A percentile compares a stretch with the other conserved stretches of the same genome.
phyloP scores from a whole-genome alignment of 2,113 vertebrate genomes.

The Erythrolamprus reginae region DNA sequence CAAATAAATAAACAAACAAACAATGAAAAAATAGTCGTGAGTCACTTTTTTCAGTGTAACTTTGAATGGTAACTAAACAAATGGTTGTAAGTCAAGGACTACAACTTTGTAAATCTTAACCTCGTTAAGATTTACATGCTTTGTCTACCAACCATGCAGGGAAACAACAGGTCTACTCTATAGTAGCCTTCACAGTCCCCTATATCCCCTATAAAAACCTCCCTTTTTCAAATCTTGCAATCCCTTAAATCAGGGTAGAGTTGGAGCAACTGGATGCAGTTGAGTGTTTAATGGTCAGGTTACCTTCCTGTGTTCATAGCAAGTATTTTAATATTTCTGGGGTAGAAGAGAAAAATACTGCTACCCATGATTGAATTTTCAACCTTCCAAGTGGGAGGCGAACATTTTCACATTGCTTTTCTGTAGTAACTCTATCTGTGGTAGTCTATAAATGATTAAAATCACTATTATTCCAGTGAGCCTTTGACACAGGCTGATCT shows the following conservation, averaged over 20 bases:
- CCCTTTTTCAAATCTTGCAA: background rate
- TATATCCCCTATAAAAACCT: background rate
- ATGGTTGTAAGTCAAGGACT: background rate
- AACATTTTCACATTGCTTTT: background rate
- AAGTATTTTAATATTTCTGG: background rate
- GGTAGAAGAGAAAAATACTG: background rate
- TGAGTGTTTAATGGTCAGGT: background rate
- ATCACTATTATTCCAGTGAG: background rate
- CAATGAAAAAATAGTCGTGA: background rate
- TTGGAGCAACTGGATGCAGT: background rate
- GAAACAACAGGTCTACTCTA: background rate
- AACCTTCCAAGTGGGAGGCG: background rate
- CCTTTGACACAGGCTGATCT: background rate
- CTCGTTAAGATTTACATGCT: background rate
- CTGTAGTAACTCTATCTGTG: background rate
- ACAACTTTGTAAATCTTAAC: background rate
- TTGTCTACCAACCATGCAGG: background rate
- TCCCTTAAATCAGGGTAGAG: no score
- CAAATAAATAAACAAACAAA: no score
- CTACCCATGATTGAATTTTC: background rate
- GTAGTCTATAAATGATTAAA: background rate
- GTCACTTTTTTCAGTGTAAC: background rate
- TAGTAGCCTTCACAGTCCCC: background rate
- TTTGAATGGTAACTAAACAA: background rate
- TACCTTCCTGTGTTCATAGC: background rate